Conservation (phyloP, 2,113 vertebrate species). For the Orientallactaga bullata region DNA sequence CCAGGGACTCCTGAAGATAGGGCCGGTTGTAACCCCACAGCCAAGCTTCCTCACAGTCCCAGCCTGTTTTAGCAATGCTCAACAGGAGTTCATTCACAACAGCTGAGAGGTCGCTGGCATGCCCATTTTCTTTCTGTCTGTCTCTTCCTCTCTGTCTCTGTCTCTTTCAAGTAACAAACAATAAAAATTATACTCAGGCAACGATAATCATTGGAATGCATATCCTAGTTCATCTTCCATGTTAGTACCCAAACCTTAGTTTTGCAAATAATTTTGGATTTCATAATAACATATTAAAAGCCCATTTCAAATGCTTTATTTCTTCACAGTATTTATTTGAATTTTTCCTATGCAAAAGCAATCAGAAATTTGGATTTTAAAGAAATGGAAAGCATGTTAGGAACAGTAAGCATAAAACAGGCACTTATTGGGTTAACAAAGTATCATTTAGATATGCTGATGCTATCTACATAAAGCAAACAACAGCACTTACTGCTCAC, state of each 20-base stretch:
- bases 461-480: not conserved
- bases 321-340: slow-evolving; percentile 1
- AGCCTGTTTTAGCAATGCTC: no score
- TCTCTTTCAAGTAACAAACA: no score
- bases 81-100: no score
- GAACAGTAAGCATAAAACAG: slow-evolving; percentile 1
- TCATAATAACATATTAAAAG: not conserved
- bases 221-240: not conserved
- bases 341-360: not conserved
- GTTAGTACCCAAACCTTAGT: not conserved
- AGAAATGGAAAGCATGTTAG: not conserved
- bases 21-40: no score
- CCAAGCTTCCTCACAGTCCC: no score
- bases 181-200: no score
- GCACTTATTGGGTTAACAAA: not conserved
- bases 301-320: not conserved
- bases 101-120: no score
- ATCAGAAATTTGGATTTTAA: not conserved
- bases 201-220: not conserved
- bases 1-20: no score
- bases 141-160: no score
- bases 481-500: not conserved
- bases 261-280: not conserved
- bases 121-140: no score
- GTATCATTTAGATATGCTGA: not conserved